Percentiles rank a stretch among this genome's conserved stretches.
These are phyloP conservation scores for Carcharodon carcharias DNA, from an alignment of 2,797 vertebrate genomes.

Conservation along the genomic window DNA sequence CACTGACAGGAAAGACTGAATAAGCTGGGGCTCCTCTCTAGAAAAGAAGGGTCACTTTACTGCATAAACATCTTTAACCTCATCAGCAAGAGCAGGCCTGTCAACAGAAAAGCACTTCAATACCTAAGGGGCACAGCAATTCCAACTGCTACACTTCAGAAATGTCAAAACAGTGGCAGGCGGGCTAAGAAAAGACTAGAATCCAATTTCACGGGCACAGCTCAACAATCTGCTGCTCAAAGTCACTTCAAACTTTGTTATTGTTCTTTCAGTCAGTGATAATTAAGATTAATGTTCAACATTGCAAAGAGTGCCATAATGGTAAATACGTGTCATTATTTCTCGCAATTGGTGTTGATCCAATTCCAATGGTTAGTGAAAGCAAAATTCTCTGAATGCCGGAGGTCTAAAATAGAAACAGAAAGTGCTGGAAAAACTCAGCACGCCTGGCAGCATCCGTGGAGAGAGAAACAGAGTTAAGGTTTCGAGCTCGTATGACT, in stretches of 20 bases:
- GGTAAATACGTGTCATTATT: not conserved
- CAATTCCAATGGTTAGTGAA: not conserved
- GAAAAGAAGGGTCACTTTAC: not conserved
- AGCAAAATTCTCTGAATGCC: too few relatives aligned
- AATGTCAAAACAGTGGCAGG: not conserved
- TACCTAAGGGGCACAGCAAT: not conserved
- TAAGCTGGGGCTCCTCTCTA: too few relatives aligned
- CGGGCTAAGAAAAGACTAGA: not conserved
- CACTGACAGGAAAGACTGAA: too few relatives aligned
- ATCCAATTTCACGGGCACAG: not conserved
- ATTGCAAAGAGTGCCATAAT: too few relatives aligned
- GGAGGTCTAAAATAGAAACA: too few relatives aligned
- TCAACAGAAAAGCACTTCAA: too few relatives aligned
- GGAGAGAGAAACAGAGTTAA: too few relatives aligned
- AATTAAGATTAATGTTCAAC: not conserved
- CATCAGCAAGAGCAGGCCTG: too few relatives aligned
- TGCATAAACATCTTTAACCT: too few relatives aligned
- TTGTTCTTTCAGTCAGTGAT: not conserved
- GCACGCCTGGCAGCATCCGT: too few relatives aligned
- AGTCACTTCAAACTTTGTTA: not conserved
- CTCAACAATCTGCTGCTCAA: not conserved
- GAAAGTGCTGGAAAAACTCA: too few relatives aligned
- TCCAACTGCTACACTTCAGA: not conserved
- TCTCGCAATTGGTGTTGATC: not conserved
- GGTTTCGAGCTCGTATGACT: too few relatives aligned